phyloP scores from a whole-genome alignment of 2,888 invertebrate species.

The Ceratothoa steindachneri region DNA sequence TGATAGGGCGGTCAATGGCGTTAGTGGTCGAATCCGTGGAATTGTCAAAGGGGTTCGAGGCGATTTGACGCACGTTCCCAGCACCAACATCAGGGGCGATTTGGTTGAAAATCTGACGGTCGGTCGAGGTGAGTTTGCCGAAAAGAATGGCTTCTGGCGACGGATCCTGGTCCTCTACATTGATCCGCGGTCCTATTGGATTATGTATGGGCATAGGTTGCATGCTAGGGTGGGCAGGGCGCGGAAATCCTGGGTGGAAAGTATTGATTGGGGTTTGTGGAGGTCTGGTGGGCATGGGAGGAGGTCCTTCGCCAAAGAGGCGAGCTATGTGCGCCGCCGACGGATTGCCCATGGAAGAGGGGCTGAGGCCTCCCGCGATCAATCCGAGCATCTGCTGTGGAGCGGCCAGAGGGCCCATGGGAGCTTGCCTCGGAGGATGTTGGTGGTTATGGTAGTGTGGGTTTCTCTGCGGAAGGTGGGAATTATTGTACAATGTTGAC shows the following conservation, averaged over 20 bases:
- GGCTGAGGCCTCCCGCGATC: neutral
- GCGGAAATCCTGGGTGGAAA: constrained; percentile 39
- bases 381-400: constrained; percentile 6
- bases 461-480: constrained; percentile 7
- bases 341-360: neutral
- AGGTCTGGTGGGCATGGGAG: constrained; percentile 6
- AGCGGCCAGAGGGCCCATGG: neutral
- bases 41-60: constrained; percentile 29
- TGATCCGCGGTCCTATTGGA: constrained; percentile 24
- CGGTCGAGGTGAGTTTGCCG: constrained; percentile 32
- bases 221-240: constrained; percentile 37
- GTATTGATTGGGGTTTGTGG: constrained; percentile 37
- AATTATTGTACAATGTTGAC: neutral
- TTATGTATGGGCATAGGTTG: constrained; percentile 34
- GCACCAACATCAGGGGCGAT: constrained; percentile 6
- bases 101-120: constrained; percentile 1
- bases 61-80: constrained; percentile 21
- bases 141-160: constrained; percentile 43
- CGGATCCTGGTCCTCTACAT: constrained; percentile 28
- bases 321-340: constrained; percentile 23
- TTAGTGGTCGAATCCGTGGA: constrained; percentile 20
- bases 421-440: neutral
- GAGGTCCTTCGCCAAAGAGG: constrained; percentile 25
- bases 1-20: constrained; percentile 26
- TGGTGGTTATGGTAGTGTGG: constrained; percentile 20